phyloP scores from a whole-genome alignment of 1,140 invertebrate species.

The Penaeus chinensis region DNA sequence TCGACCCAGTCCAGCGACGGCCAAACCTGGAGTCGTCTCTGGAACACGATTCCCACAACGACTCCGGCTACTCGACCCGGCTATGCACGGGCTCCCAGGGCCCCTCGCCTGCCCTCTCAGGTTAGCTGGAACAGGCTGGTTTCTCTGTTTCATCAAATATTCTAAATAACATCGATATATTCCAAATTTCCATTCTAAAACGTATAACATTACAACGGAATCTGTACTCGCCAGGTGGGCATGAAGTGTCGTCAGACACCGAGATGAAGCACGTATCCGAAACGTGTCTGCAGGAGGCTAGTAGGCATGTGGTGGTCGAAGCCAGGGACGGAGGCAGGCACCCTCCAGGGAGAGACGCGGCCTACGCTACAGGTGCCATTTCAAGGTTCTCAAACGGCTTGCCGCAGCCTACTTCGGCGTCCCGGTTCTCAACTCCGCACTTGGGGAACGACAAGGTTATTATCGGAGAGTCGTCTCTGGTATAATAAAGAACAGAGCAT shows the following conservation, averaged over 20 bases:
- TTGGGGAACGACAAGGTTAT: conserved; percentile 40
- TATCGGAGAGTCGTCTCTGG: conserved; percentile 52
- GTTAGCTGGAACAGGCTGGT: conserved; percentile 65
- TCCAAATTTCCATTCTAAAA: not conserved
- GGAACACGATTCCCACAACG: conserved; percentile 76
- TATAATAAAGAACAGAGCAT: not conserved
- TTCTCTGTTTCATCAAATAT: not conserved
- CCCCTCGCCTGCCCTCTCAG: conserved; percentile 80
- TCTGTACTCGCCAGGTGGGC: conserved; percentile 21
- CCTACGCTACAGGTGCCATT: conserved; percentile 14
- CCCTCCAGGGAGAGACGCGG: not conserved
- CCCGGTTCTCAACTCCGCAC: conserved; percentile 44
- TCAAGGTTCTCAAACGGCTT: conserved; percentile 23
- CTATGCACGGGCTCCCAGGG: conserved; percentile 82
- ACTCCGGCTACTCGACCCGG: conserved; percentile 82
- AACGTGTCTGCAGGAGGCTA: not conserved
- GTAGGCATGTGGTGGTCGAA: not conserved
- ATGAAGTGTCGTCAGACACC: conserved; percentile 23
- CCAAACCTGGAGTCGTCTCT: conserved; percentile 51
- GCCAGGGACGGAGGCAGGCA: not conserved
- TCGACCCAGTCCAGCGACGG: conserved; percentile 37
- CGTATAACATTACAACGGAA: too few relatives aligned
- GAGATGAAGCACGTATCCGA: conserved; percentile 18
- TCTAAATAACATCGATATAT: not conserved
- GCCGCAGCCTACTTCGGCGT: not conserved